Evolutionary conservation across 2,797 vertebrate genomes (phyloP).

Genomic region (Fringilla coelebs): DNA sequence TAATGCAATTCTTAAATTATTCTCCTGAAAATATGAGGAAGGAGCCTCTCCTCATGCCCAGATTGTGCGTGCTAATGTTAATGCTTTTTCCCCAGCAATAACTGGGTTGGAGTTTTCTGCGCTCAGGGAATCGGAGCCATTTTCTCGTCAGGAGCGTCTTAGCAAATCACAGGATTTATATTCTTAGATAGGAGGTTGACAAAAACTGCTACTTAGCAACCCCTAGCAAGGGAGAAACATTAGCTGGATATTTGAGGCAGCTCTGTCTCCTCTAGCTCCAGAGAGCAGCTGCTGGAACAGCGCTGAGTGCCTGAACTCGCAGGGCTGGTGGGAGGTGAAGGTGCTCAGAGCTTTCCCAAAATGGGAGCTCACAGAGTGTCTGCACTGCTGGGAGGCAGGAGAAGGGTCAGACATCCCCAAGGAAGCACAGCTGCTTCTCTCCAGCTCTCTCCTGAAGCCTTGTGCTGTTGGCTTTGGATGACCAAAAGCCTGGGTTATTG

Average conservation of each 20-base stretch:
- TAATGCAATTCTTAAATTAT: slow-evolving; percentile 63
- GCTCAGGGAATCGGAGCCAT: slow-evolving; percentile 36
- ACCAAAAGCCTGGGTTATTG: background rate
- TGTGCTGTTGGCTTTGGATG: background rate
- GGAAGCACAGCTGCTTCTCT: background rate
- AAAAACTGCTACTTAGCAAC: slow-evolving; percentile 66
- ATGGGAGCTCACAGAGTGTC: background rate
- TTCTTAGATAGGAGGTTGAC: slow-evolving; percentile 63
- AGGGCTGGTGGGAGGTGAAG: background rate
- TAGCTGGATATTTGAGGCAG: slow-evolving; percentile 38
- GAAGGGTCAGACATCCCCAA: background rate
- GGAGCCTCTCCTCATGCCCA: slow-evolving; percentile 46
- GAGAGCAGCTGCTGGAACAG: slow-evolving; percentile 13
- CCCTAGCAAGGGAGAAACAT: slow-evolving; percentile 41
- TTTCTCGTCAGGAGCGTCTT: slow-evolving; percentile 39
- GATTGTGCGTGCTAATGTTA: slow-evolving; percentile 45
- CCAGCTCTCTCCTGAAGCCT: background rate
- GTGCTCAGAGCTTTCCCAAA: background rate
- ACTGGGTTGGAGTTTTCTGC: background rate
- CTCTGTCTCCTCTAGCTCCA: background rate
- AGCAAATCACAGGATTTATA: slow-evolving; percentile 63
- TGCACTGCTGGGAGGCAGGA: background rate
- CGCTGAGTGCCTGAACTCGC: background rate
- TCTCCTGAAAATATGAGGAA: slow-evolving; percentile 52
- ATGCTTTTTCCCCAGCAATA: slow-evolving; percentile 46